Evolutionary conservation across 1,140 invertebrate species (phyloP), one percentile per base, ranked within the genome.

Genomic region (Colletes latitarsis): DNA sequence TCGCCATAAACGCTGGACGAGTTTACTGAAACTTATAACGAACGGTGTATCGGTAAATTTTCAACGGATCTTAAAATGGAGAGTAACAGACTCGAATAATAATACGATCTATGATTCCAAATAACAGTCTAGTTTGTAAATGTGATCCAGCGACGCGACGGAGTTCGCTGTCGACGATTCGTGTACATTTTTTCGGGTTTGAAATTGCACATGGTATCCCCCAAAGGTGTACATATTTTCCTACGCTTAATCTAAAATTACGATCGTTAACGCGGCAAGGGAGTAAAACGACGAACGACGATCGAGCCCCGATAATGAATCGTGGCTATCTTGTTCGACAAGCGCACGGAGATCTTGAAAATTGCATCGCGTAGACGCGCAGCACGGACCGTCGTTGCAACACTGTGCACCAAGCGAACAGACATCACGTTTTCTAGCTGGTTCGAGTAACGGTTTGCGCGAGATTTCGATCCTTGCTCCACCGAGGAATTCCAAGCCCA

Each of bases 321-420:
- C 58, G 70, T 15, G 19, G 68, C 60, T 79, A 79, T 39, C 77
- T 64, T 73, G 69, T 64, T 73, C 69, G 69, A 71, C 69, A 46
- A 79, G 77, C 46, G n/a, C 43, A 81, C 64, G 82, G 76, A 70
- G 64, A 85, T 82, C 72, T 49, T 76, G 84, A 84, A 84, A 85
- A 85, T 85, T 85, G 64, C 84, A 84, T 81, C 84, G 83, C 78
- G 78, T 74, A 68, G 82, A 84, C 69, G 83, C 68, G 76, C 82
- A 52, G 57, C 67, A 79, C 69, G 71, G 76, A 64, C 60, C 66
- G 58, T 21, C 63, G 71, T 8, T 66, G 49, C 64, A 73, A 55
- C 82, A 55, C 57, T 57, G 57, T 66, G 19, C 52, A 46, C 43
- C 39, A 9, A 21, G 5, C 41, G 8, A 21, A 30, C 62, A 19